A percentile compares a stretch with the other conserved stretches of the same genome.
Conservation (phyloP, 2,888 invertebrate genomes). For the Dyspetes luteomarginatus region DNA sequence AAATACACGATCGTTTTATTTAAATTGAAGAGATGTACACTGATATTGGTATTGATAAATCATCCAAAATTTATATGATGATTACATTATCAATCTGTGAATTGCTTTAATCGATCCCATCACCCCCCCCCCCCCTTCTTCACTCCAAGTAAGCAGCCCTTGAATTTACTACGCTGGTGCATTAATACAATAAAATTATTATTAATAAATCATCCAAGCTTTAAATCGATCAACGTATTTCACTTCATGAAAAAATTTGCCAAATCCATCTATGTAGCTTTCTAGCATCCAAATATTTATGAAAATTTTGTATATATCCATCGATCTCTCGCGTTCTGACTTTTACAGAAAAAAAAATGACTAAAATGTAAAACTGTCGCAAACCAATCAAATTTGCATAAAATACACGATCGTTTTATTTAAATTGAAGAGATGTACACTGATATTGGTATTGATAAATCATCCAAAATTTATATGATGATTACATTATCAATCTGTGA, state of each 20-base stretch:
- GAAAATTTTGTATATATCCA: neutral
- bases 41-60: slow-evolving; percentile 49
- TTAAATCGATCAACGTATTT: neutral
- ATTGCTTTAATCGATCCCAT: neutral
- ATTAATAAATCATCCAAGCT: neutral
- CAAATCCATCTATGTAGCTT: neutral
- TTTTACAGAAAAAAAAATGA: slow-evolving; percentile 55
- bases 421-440: slow-evolving; percentile 63
- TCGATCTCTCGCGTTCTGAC: slow-evolving; percentile 25
- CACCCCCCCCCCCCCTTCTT: neutral
- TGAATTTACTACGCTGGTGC: too few species aligned
- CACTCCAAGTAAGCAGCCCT: neutral
- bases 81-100: slow-evolving; percentile 15
- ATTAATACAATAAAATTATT: neutral
- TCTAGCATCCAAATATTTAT: neutral
- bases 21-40: slow-evolving; percentile 52
- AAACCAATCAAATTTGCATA: slow-evolving; percentile 80
- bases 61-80: slow-evolving; percentile 45
- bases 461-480: slow-evolving; percentile 45
- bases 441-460: slow-evolving; percentile 49
- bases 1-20: slow-evolving; percentile 81
- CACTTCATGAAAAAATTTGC: slow-evolving; percentile 20
- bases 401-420: slow-evolving; percentile 81
- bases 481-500: slow-evolving; percentile 15
- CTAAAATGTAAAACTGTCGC: slow-evolving; percentile 68